Evolutionary conservation across 2,113 vertebrate species (phyloP), one percentile per base, ranked within the genome.

Genomic region (Otolemur garnettii): DNA sequence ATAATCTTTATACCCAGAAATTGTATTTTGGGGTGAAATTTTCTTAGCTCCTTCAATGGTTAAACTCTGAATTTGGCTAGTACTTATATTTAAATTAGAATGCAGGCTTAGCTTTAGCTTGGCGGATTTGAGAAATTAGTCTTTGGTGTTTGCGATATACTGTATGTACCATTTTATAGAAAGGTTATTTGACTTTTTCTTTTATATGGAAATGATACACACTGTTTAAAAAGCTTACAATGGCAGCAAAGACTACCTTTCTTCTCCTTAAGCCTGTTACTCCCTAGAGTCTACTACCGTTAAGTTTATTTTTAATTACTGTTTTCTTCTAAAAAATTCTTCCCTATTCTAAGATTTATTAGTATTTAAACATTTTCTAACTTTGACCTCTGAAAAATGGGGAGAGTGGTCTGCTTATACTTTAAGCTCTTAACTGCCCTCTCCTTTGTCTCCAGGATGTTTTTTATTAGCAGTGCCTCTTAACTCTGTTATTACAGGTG

Each of bases 51-150:
- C 45, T 50, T 50, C 45, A 50, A 50, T 50, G 45, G 45, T 50
- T 84, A 88, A 92, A 75, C 50, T 93, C 85, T 68, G 59, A 77
- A 45, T 95, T 92, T 75, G 91, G 10, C 78, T 94, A 75, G 55
- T 94, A 91, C 91, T 95, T 95, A 87, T 26, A n/a, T 93, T 96
- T 93, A 87, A 96, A 90, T 92, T 87, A 92, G 71, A 81, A 90
- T 77, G 45, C 66, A 68, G 38, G 28, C 38, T 57, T 78, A 71
- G 77, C 55, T 93, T 94, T 71, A 77, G 62, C 59, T 38, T 80
- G 79, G 64, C 78, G 93, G 0, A 94, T 93, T 88, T 35, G 45
- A 88, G 79, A 91, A 91, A 45, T 69, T 30, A 93, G 22, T 75
- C 55, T 38, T 93, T 7, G 68, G 55, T 50, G 30, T 21, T 60